Base-by-base conservation (phyloP, 2,888 invertebrate genomes). In the Clistopyga incitator region DNA sequence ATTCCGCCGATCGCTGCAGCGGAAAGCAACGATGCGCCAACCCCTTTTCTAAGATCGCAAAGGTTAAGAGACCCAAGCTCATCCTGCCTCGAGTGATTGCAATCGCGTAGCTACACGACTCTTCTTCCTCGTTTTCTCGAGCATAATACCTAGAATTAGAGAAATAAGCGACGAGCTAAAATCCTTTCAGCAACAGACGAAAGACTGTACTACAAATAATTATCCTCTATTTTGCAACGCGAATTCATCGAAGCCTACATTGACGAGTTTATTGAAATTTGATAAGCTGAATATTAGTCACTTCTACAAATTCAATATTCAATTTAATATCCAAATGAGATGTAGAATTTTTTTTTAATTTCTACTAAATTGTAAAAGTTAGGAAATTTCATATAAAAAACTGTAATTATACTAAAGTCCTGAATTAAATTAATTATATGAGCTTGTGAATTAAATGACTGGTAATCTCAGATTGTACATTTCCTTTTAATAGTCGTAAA, bases 1-100 rank as follows among this genome's bases (percentile, higher is more conserved):
- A 88, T 88, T 85, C 87, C 87, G 42, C 78, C 70, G 74, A 84
- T 84, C 74, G 68, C 79, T 25, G 38, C 47, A 34, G 65, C 20
- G 45, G 56, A 29, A 52, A 67, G 56, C 25, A n/a, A 34, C 77
- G 23, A 56, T 29, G 61, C 52, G 45, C 72, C 54, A 70, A 78
- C 61, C 72, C 74, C 50, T 82, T 74, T 77, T 80, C 80, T 72
- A 74, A 70, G 74, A 61, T 29, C 76, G 23, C 54, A 70, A 56
- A 75, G 56, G 25, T 38, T 74, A n/a, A n/a, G 50, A 42, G 47
- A 59, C 25, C 56, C 34, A n/a, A 15, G 11, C 18, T 34, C 38
- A 18, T 79, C 47, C 61, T 20, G 68, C 38, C 70, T 71, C 47
- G 18, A 45, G 29, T 59, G 65, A 76, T 76, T 65, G 61, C 64